These are phyloP conservation scores for Podiceps cristatus DNA, from an alignment of 2,113 vertebrate species.

Conservation along the genomic window DNA sequence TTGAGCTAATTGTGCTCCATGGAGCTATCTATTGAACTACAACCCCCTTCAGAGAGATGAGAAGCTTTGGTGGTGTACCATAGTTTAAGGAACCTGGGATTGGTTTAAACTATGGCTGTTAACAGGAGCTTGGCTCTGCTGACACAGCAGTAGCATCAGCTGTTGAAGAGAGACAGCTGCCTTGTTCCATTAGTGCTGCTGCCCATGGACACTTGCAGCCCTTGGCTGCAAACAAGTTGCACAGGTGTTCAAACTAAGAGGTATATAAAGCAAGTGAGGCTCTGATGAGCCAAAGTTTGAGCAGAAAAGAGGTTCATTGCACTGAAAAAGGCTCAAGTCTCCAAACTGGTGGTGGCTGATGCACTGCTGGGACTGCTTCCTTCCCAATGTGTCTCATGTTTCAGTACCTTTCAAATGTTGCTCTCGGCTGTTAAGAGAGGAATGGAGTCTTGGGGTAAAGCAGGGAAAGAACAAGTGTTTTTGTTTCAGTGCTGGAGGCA, in stretches of 20 bases:
- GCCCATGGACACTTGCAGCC: neutral
- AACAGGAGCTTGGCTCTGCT: neutral
- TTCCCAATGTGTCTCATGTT: neutral
- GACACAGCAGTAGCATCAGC: neutral
- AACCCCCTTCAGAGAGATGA: neutral
- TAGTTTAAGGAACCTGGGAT: neutral
- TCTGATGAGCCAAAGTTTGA: neutral
- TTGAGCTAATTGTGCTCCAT: neutral
- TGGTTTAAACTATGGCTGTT: neutral
- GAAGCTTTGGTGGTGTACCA: neutral
- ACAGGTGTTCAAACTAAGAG: neutral
- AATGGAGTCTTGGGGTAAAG: neutral
- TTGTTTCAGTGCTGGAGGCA: neutral
- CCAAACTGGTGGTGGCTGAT: neutral
- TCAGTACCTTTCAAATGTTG: neutral
- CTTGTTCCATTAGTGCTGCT: too few species aligned
- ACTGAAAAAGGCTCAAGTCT: neutral
- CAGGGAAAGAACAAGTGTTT: neutral
- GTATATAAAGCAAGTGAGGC: neutral
- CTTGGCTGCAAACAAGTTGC: neutral
- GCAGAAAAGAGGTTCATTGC: neutral
- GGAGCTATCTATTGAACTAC: rapidly evolving
- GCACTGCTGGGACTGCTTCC: neutral
- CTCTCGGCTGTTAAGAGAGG: neutral
- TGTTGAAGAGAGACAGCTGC: neutral